Conservation (phyloP, 2,797 vertebrate genomes). For the Crenuchus spilurus region DNA sequence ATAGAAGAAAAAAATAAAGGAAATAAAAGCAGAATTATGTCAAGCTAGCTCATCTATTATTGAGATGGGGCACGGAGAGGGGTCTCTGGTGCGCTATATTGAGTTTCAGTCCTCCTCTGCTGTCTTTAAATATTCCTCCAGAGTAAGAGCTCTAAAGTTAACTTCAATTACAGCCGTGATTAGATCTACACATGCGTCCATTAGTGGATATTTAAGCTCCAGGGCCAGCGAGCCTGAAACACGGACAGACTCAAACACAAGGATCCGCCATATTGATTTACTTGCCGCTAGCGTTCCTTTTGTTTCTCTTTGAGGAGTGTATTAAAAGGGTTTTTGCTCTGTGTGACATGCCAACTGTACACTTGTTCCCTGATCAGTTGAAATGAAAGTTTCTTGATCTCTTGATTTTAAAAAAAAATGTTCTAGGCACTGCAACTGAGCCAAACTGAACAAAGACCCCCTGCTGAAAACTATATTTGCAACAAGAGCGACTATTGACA, state of each 20-base stretch:
- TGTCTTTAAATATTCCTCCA: slow-evolving; percentile 82
- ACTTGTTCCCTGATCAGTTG: slow-evolving; percentile 39
- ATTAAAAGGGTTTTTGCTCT: slow-evolving; percentile 46
- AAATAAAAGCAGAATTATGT: slow-evolving; percentile 66
- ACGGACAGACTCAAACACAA: slow-evolving; percentile 42
- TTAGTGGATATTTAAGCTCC: slow-evolving; percentile 83
- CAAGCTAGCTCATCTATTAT: slow-evolving; percentile 78
- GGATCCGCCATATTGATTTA: slow-evolving; percentile 60
- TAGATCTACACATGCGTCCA: slow-evolving; percentile 81
- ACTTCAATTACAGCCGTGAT: slow-evolving; percentile 82
- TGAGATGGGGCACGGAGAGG: slow-evolving; percentile 70
- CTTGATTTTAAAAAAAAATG: neutral
- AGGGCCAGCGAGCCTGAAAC: slow-evolving; percentile 52
- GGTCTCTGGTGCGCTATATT: slow-evolving; percentile 74
- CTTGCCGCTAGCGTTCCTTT: slow-evolving; percentile 36
- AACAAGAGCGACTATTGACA: neutral
- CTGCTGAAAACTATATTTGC: neutral
- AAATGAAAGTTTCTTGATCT: slow-evolving; percentile 29
- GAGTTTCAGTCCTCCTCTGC: slow-evolving; percentile 77
- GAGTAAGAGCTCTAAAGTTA: slow-evolving; percentile 83
- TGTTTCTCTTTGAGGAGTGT: slow-evolving; percentile 47
- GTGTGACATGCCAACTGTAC: slow-evolving; percentile 46
- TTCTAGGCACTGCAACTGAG: neutral
- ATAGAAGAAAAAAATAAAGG: slow-evolving; percentile 32
- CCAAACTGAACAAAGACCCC: neutral